Percentiles rank a stretch among this genome's conserved stretches.
Evolutionary conservation across 2,888 invertebrate genomes (phyloP).

Genomic region (Dynastes tityus): DNA sequence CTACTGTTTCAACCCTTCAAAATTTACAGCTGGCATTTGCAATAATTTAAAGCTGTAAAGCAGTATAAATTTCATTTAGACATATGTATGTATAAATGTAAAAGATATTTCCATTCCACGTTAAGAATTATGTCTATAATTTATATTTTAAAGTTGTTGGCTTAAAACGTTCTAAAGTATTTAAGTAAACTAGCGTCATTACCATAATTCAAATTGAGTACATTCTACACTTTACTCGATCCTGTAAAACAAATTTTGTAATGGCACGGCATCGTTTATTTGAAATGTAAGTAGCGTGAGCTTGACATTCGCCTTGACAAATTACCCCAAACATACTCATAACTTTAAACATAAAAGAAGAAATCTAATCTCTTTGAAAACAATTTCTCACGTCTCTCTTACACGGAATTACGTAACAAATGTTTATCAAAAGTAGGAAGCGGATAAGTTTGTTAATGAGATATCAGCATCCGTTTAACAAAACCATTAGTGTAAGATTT

Average conservation of each 20-base stretch:
- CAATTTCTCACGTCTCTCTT: constrained; percentile 53
- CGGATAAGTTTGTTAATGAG: constrained; percentile 58
- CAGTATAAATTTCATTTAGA: no score
- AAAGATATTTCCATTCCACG: no score
- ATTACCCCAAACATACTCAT: constrained; percentile 40
- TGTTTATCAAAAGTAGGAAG: constrained; percentile 58
- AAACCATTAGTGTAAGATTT: constrained; percentile 60
- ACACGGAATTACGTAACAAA: constrained; percentile 48
- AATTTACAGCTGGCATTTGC: no score
- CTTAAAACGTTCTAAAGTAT: constrained; percentile 10
- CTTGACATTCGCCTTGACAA: constrained; percentile 23
- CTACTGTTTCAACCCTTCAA: no score
- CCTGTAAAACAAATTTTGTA: constrained; percentile 20
- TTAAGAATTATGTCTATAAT: no score
- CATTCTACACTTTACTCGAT: constrained; percentile 10
- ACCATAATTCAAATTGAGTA: constrained; percentile 26
- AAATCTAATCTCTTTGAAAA: constrained; percentile 49
- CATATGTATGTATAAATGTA: no score
- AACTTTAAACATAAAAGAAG: constrained; percentile 44
- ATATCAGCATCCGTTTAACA: constrained; percentile 60
- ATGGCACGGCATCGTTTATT: constrained; percentile 19
- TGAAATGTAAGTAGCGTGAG: constrained; percentile 23
- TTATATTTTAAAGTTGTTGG: not conserved
- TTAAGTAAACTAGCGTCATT: constrained; percentile 14
- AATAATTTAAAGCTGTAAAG: no score